Base-by-base conservation (phyloP, 2,113 vertebrate species). In the Apaloderma vittatum region DNA sequence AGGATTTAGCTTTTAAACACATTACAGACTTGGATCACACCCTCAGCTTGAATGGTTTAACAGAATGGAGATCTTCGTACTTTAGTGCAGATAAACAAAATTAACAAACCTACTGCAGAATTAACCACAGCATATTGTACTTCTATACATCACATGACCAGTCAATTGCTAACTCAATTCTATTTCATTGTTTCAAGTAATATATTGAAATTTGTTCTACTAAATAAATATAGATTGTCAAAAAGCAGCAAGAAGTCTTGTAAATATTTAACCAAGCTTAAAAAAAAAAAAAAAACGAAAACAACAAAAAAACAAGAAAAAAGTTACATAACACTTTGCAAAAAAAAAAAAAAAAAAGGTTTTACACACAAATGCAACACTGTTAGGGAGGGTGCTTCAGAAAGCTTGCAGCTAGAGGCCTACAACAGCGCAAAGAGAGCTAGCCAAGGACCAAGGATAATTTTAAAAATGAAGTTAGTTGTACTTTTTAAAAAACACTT, bases 211-310 rank as follows among this genome's bases (percentile, higher is more conserved):
- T 97, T 94, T 91, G 96, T 96, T 97, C 96, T 96, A 95, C 97
- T 97, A 98, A 98, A 98, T 98, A 98, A 98, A 98, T 98, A 99
- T 94, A 99, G 93, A 99, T 99, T 99, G 99, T 99, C 99, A 98
- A 98, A 98, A 98, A 99, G 98, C 98, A 99, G 98, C 98, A 99
- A 98, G 98, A 98, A 94, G 91, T 97, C 96, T 94, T 91, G 94
- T 97, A 98, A 96, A 96, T 96, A 97, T 36, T 94, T 93, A 98
- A 97, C 93, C 95, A 97, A 98, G 97, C 92, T 96, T 91, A 85
- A 94, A 96, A 97, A 97, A 97, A 75, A 61, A 61, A 32, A 45
- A 32, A 29, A 40, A 32, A 71, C 26, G 30, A 23, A n/a, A 68
- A 34, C 5, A 65, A 30, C 24, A 36, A 37, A 27, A 45, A 79